A percentile compares a stretch with the other conserved stretches of the same genome.
Conservation (phyloP, 2,888 invertebrate species). For the Thecophora atra region DNA sequence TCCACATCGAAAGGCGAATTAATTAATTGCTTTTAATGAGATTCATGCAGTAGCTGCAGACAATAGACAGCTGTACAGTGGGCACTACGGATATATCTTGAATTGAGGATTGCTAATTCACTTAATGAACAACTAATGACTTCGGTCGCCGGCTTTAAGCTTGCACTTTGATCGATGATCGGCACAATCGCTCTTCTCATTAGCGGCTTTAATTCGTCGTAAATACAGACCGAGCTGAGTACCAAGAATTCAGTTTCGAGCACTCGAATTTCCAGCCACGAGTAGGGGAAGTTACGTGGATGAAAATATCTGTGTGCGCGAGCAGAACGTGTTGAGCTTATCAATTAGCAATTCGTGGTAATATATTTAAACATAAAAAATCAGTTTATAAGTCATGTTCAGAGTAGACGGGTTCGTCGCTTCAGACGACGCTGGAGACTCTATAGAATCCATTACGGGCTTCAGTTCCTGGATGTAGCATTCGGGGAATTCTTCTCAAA, state of each 20-base stretch:
- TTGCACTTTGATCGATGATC: slow-evolving; percentile 8
- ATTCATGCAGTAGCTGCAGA: background rate
- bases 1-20: background rate
- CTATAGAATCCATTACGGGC: background rate
- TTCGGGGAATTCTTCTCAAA: background rate
- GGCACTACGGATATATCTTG: too few species aligned
- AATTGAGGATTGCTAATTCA: too few species aligned
- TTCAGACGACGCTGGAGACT: background rate
- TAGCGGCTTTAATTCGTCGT: background rate
- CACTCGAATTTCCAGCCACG: background rate
- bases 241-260: background rate
- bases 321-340: slow-evolving; percentile 48
- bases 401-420: background rate
- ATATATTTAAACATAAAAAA: background rate
- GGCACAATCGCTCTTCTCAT: background rate
- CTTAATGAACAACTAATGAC: too few species aligned
- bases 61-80: too few species aligned
- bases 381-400: background rate
- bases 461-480: background rate
- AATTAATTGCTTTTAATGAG: background rate
- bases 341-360: slow-evolving; percentile 49
- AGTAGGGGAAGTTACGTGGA: background rate
- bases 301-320: slow-evolving; percentile 15
- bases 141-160: too few species aligned
- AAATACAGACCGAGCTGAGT: background rate